Conservation (phyloP, 2,113 vertebrate genomes). For the Centropus unirufus region DNA sequence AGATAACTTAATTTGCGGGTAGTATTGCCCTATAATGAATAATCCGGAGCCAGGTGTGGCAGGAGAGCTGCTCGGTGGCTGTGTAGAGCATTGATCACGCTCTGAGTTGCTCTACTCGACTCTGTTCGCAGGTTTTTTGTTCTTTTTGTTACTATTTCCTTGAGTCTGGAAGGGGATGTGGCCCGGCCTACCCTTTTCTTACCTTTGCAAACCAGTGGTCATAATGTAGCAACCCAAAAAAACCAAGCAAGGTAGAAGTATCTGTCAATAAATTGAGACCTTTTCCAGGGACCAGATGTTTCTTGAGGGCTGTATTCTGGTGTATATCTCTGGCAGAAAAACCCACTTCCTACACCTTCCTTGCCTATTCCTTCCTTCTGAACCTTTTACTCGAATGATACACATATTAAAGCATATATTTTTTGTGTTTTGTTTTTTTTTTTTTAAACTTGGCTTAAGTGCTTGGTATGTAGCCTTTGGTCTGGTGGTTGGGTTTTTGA, state of each 20-base stretch:
- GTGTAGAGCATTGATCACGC: not conserved
- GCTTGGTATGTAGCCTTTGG: not conserved
- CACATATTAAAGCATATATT: not conserved
- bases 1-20: conserved; percentile 31
- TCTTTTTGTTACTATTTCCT: conserved; percentile 36
- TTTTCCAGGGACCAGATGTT: conserved; percentile 63
- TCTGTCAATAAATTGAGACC: conserved; percentile 58
- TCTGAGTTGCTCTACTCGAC: not conserved
- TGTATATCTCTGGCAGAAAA: conserved; percentile 25
- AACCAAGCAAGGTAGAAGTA: conserved; percentile 52
- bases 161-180: conserved; percentile 59
- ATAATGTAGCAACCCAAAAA: conserved; percentile 55
- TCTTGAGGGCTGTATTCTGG: conserved; percentile 27
- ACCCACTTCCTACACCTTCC: conserved; percentile 8
- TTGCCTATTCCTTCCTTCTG: not conserved
- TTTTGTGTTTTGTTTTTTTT: not conserved
- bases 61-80: not conserved
- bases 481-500: not conserved
- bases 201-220: conserved; percentile 74
- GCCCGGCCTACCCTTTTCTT: conserved; percentile 61
- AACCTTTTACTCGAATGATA: conserved; percentile 15
- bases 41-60: not conserved
- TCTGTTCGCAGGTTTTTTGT: conserved; percentile 3
- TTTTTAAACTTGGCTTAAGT: conserved; percentile 2
- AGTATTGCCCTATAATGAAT: not conserved